Evolutionary conservation across 1,140 invertebrate genomes (phyloP).

Genomic region (silkworm (Bombyx mori)): DNA sequence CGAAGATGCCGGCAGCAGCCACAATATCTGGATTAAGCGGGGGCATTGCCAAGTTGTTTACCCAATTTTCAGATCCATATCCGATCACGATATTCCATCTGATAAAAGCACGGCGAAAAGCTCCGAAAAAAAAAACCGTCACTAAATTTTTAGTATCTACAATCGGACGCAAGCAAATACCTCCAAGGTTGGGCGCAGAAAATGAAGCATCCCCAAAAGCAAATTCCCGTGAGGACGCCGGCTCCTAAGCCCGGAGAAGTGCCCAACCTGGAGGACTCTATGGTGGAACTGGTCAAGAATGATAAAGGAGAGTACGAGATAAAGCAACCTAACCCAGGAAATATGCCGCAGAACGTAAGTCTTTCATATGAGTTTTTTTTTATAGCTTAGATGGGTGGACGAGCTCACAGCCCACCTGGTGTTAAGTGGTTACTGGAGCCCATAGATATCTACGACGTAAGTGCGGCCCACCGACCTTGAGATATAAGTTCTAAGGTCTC

Average conservation of each 20-base stretch:
- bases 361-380: not conserved
- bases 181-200: slow-evolving; percentile 38
- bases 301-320: slow-evolving; percentile 56
- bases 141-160: slow-evolving; percentile 21
- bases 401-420: too few species aligned
- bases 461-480: too few species aligned
- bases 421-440: too few species aligned
- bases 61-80: too few species aligned
- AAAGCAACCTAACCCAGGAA: slow-evolving; percentile 45
- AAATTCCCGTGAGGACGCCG: not conserved
- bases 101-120: too few species aligned
- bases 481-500: too few species aligned
- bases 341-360: slow-evolving; percentile 34
- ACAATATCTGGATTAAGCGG: too few species aligned
- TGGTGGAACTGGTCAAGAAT: slow-evolving; percentile 58
- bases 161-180: slow-evolving; percentile 32
- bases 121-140: not conserved
- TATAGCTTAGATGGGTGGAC: too few species aligned
- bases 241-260: slow-evolving; percentile 27
- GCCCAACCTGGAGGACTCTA: slow-evolving; percentile 53
- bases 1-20: too few species aligned
- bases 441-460: too few species aligned
- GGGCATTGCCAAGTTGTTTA: too few species aligned
- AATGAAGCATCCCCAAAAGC: slow-evolving; percentile 27
- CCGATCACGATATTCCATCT: too few species aligned